Base-by-base conservation (phyloP, 1,140 invertebrate species). In the Platyscapa corneri region DNA sequence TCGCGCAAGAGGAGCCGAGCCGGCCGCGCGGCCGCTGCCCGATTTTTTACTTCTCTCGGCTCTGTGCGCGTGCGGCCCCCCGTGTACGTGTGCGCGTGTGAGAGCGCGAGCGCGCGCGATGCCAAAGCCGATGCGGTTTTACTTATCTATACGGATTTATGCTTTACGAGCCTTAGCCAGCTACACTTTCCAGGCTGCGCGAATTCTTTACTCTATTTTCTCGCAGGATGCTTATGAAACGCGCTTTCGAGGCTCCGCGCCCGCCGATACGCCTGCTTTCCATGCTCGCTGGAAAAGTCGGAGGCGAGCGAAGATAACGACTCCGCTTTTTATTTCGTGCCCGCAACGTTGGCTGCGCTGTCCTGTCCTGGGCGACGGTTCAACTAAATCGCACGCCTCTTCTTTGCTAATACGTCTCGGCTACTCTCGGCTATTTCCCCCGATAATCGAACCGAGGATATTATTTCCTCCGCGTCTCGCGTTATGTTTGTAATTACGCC, bases 1-100 rank as follows among this genome's bases (percentile, higher is more conserved):
- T 85, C 83, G 83, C 83, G 83, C 83, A 85, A 85, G 83, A 85
- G 77, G 78, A 80, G 77, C 16, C 82, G 53, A 23, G 49, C n/a
- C n/a, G n/a, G n/a, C n/a, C 49, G 49, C 18, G 49, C 60, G 37
- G 56, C 64, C 32, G 32, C 75, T 18, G 77, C 74, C 27, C 27
- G 56, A 76, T 83, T 83, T 76, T 72, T 83, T 72, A 23, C 56
- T 14, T 60, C 23, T 60, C 23, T 60, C 46, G 14, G n/a, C 56
- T 60, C 20, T 27, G 3, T 27, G 20, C 23, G 56, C 80, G 27
- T 30, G 8, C 27, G 6, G 5, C 42, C 12, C 42, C 12, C 42
- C 12, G 6, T 42, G 32, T 39, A 14, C 65, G 67, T 39, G 46
- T 23, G n/a, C n/a, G n/a, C n/a, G n/a, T n/a, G n/a, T n/a, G n/a